Conservation (phyloP, 2,113 vertebrate genomes). For the Xenopus laevis region DNA sequence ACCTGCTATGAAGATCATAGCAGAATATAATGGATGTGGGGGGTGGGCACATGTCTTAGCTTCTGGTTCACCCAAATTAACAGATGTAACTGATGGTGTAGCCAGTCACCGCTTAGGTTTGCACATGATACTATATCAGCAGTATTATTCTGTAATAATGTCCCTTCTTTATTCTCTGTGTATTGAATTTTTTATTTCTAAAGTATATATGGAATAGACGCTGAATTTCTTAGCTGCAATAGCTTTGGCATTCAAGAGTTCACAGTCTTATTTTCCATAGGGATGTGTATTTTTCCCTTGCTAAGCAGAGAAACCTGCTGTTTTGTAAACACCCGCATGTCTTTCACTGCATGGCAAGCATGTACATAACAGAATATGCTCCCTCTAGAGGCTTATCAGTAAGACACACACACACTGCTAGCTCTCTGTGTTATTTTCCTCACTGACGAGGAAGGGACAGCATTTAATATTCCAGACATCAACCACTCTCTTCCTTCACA, state of each 20-base stretch:
- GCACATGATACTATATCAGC: too few species aligned
- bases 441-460: neutral
- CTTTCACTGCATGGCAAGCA: neutral
- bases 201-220: too few species aligned
- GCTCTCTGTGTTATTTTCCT: neutral
- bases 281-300: neutral
- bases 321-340: neutral
- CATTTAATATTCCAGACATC: conserved; percentile 33
- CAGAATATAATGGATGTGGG: too few species aligned
- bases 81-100: too few species aligned
- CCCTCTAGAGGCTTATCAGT: conserved; percentile 10
- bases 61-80: too few species aligned
- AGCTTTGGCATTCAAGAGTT: neutral
- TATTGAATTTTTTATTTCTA: too few species aligned
- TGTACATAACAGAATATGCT: neutral
- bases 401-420: neutral
- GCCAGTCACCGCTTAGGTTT: too few species aligned
- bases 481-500: conserved; percentile 21
- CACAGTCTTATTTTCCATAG: neutral
- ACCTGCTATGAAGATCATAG: too few species aligned
- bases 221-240: too few species aligned
- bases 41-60: too few species aligned
- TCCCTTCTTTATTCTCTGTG: too few species aligned
- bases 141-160: too few species aligned
- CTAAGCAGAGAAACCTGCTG: neutral